Percentiles rank a stretch among this genome's conserved stretches.
Conservation (phyloP, 2,113 vertebrate genomes). For the Coreoperca whiteheadi region DNA sequence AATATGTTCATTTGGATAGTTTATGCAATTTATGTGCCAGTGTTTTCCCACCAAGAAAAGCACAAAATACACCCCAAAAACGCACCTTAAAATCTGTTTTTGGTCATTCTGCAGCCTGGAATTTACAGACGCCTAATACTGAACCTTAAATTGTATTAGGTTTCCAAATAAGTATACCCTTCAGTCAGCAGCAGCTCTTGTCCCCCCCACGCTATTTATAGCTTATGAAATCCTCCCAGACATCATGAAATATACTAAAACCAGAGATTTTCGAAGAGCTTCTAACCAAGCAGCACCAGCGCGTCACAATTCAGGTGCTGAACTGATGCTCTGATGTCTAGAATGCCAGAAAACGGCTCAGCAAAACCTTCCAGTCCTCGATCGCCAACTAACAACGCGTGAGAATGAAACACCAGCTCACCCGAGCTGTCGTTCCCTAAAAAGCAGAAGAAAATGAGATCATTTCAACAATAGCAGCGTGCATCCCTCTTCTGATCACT, state of each 20-base stretch:
- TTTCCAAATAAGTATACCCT: background rate
- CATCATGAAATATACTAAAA: background rate
- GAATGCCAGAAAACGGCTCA: background rate
- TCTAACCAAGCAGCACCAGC: background rate
- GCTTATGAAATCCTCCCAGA: background rate
- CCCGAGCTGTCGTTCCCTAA: background rate
- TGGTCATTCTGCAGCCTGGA: too few species aligned
- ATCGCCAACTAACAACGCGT: background rate
- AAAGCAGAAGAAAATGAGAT: constrained; percentile 19
- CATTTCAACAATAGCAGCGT: background rate
- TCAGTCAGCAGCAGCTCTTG: background rate
- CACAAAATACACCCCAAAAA: background rate
- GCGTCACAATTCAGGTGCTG: background rate
- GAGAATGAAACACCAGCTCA: background rate
- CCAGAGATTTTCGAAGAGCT: background rate
- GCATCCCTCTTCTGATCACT: background rate
- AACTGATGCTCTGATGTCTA: too few species aligned
- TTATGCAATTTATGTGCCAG: background rate
- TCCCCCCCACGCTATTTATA: background rate
- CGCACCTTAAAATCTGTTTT: background rate
- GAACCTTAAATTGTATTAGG: background rate
- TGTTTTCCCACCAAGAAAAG: background rate
- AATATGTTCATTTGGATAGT: background rate
- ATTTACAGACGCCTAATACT: background rate
- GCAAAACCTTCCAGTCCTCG: too few species aligned